Conservation (phyloP, 2,888 invertebrate species). For the Noctuana brunneofusca region DNA sequence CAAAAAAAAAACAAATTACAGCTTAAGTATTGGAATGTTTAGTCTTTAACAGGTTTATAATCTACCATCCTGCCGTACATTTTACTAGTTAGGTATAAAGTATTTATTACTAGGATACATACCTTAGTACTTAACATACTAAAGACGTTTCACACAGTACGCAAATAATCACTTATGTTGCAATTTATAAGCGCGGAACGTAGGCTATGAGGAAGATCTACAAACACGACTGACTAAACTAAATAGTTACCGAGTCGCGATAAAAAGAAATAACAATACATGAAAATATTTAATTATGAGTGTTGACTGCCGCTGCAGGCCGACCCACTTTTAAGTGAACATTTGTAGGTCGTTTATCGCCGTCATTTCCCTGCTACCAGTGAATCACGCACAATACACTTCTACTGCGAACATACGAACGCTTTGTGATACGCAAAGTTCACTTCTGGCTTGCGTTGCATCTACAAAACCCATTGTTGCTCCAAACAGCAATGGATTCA, state of each 20-base stretch:
- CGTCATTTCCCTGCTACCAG: slow-evolving; percentile 60
- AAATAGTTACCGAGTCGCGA: not conserved
- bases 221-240: not conserved
- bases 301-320: slow-evolving; percentile 50
- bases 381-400: slow-evolving; percentile 39
- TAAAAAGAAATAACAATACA: slow-evolving; percentile 22
- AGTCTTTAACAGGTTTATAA: too few relatives aligned
- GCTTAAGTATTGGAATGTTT: too few relatives aligned
- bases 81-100: too few relatives aligned
- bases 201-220: slow-evolving; percentile 5
- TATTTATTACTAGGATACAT: too few relatives aligned
- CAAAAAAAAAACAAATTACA: too few relatives aligned
- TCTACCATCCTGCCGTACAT: too few relatives aligned
- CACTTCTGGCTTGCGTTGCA: slow-evolving; percentile 36
- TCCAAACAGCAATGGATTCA: slow-evolving; percentile 42
- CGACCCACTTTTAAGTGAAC: slow-evolving; percentile 69
- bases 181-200: not conserved
- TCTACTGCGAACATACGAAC: not conserved
- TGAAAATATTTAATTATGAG: slow-evolving; percentile 49
- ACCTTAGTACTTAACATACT: not conserved
- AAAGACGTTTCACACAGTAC: not conserved
- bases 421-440: not conserved
- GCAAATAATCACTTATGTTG: not conserved
- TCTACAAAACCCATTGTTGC: slow-evolving; percentile 37
- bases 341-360: slow-evolving; percentile 73